A percentile compares a stretch with the other conserved stretches of the same genome.
phyloP scores from a whole-genome alignment of 2,888 invertebrate species.

The Latrodectus hesperus region DNA sequence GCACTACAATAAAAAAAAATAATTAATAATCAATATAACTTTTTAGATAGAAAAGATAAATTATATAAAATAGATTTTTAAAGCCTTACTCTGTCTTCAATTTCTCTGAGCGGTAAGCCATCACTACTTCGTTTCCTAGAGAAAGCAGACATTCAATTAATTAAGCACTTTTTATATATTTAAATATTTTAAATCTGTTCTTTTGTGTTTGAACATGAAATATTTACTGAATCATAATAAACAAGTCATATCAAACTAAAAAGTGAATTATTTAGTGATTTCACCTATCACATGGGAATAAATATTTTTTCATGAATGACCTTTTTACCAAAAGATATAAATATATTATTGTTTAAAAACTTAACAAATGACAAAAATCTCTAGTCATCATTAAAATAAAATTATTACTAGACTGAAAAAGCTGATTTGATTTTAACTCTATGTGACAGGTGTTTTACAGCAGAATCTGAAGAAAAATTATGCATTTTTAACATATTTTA shows the following conservation, averaged over 20 bases:
- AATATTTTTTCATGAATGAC: not conserved
- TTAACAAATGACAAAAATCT: too few relatives aligned
- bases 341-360: too few relatives aligned
- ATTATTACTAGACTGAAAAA: too few relatives aligned
- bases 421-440: too few relatives aligned
- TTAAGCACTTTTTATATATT: not conserved
- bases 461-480: too few relatives aligned
- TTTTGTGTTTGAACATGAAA: too few relatives aligned
- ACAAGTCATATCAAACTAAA: not conserved
- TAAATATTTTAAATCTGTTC: not conserved
- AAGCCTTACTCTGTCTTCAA: slow-evolving; percentile 56
- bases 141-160: not conserved
- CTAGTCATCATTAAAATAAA: too few relatives aligned
- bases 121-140: slow-evolving; percentile 60
- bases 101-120: slow-evolving; percentile 46
- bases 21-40: not conserved
- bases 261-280: not conserved
- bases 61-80: not conserved
- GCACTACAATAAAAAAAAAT: slow-evolving; percentile 37
- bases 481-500: too few relatives aligned
- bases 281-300: not conserved
- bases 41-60: not conserved
- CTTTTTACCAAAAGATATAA: too few relatives aligned
- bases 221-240: not conserved
- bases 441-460: too few relatives aligned